Conservation (phyloP, 2,888 invertebrate genomes). For the Pediacus dermestoides region DNA sequence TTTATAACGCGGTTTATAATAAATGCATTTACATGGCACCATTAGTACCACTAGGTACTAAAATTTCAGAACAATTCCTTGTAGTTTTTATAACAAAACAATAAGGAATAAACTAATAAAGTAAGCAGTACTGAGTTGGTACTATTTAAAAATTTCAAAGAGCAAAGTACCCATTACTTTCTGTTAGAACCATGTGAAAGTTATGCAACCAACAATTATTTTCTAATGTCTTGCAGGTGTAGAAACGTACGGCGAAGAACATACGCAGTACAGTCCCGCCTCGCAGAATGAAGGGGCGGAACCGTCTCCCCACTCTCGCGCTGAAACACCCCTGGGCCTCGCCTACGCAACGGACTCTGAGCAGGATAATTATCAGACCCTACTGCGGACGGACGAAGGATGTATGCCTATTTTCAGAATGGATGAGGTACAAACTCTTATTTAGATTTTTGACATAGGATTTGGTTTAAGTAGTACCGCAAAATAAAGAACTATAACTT, state of each 20-base stretch:
- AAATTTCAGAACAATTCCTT: slow-evolving; percentile 11
- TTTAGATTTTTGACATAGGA: slow-evolving; percentile 1
- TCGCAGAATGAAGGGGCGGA: slow-evolving; percentile 44
- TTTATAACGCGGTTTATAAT: too few relatives aligned
- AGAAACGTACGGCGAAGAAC: slow-evolving; percentile 29
- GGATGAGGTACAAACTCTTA: slow-evolving; percentile 44
- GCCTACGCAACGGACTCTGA: slow-evolving; percentile 35
- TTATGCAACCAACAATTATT: slow-evolving; percentile 27
- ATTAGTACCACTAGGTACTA: slow-evolving; percentile 8
- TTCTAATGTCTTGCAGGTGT: slow-evolving; percentile 26
- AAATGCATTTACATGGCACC: too few relatives aligned
- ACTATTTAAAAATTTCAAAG: too few relatives aligned
- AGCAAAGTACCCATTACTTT: too few relatives aligned
- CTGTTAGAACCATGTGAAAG: neutral
- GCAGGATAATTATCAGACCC: slow-evolving; percentile 38
- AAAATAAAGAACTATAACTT: too few relatives aligned
- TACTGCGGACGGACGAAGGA: slow-evolving; percentile 37
- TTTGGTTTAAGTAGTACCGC: slow-evolving; percentile 1
- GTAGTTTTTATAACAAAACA: slow-evolving; percentile 10
- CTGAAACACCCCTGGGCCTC: slow-evolving; percentile 42
- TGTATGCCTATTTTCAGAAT: slow-evolving; percentile 34
- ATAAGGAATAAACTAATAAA: slow-evolving; percentile 2
- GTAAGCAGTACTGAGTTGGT: too few relatives aligned
- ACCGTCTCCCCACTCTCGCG: slow-evolving; percentile 46
- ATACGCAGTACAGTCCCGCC: slow-evolving; percentile 44